phyloP scores from a whole-genome alignment of 2,888 invertebrate genomes.

The Pandemis cinnamomeana region DNA sequence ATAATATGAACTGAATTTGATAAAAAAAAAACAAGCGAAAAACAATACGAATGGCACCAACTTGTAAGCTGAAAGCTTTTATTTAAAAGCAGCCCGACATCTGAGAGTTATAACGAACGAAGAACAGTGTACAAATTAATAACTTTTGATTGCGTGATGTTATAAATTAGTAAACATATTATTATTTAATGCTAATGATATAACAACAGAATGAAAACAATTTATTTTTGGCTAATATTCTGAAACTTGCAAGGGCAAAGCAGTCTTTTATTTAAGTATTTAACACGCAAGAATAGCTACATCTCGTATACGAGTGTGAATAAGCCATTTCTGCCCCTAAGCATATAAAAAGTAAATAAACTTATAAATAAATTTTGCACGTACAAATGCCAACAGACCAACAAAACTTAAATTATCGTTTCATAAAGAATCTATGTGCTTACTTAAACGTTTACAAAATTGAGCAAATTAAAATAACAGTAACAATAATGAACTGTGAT shows the following conservation, averaged over 20 bases:
- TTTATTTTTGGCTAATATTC: slow-evolving; percentile 24
- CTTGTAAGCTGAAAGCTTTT: slow-evolving; percentile 48
- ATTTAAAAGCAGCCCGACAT: slow-evolving; percentile 18
- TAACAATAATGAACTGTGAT: slow-evolving; percentile 75
- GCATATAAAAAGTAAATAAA: slow-evolving; percentile 36
- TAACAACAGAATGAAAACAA: slow-evolving; percentile 16
- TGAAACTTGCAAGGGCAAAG: slow-evolving; percentile 18
- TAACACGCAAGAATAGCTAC: neutral
- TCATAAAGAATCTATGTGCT: slow-evolving; percentile 70
- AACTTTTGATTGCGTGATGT: slow-evolving; percentile 14
- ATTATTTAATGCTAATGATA: slow-evolving; percentile 1
- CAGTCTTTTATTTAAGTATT: slow-evolving; percentile 1
- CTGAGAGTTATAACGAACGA: slow-evolving; percentile 14
- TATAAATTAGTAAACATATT: slow-evolving; percentile 4
- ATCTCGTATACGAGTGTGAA: neutral
- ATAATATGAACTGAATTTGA: slow-evolving; percentile 41
- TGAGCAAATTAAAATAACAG: slow-evolving; percentile 84
- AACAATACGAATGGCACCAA: slow-evolving; percentile 56
- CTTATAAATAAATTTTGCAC: slow-evolving; percentile 43
- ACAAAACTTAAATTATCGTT: slow-evolving; percentile 64
- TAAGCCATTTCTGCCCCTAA: slow-evolving; percentile 22
- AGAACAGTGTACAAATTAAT: slow-evolving; percentile 15
- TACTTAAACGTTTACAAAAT: slow-evolving; percentile 79
- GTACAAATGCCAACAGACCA: slow-evolving; percentile 49
- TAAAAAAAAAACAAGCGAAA: slow-evolving; percentile 45